These are phyloP conservation scores for Dendrolimus punctatus DNA, from an alignment of 1,140 invertebrate species.

Conservation along the genomic window DNA sequence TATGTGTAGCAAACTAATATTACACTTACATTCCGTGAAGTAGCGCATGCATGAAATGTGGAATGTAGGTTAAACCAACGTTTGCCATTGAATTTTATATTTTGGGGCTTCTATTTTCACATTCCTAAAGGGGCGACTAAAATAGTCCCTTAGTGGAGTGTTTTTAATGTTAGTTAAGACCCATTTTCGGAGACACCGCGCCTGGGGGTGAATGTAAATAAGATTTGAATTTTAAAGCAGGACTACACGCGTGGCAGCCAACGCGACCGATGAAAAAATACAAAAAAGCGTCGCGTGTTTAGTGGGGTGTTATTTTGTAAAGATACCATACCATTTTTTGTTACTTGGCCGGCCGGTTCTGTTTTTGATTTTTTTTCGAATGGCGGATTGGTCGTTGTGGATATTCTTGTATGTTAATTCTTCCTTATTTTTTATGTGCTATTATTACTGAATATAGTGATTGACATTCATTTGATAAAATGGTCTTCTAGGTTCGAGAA, in stretches of 20 bases:
- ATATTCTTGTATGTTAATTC: too few species aligned
- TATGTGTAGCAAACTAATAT: background rate
- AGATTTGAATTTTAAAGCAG: constrained; percentile 56
- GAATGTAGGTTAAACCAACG: constrained; percentile 31
- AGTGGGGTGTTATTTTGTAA: background rate
- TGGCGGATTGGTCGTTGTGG: too few species aligned
- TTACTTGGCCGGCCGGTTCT: too few species aligned
- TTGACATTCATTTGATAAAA: too few species aligned
- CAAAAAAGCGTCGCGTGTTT: background rate
- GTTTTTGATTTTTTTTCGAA: too few species aligned
- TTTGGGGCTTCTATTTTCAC: constrained; percentile 52
- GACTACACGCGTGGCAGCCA: constrained; percentile 10
- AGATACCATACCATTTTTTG: too few species aligned
- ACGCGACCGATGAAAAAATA: constrained; percentile 5
- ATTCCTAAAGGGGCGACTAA: constrained; percentile 40
- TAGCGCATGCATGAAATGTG: constrained; percentile 12
- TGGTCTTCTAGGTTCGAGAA: too few species aligned
- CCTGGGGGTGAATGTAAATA: constrained; percentile 53
- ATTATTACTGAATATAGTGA: too few species aligned
- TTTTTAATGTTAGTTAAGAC: constrained; percentile 49
- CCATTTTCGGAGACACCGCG: constrained; percentile 35
- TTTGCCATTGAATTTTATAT: constrained; percentile 51
- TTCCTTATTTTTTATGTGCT: too few species aligned
- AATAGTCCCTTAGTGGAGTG: constrained; percentile 45
- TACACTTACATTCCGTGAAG: background rate